Base-by-base conservation (phyloP, 1,140 invertebrate genomes). In the Micrasema longulum region DNA sequence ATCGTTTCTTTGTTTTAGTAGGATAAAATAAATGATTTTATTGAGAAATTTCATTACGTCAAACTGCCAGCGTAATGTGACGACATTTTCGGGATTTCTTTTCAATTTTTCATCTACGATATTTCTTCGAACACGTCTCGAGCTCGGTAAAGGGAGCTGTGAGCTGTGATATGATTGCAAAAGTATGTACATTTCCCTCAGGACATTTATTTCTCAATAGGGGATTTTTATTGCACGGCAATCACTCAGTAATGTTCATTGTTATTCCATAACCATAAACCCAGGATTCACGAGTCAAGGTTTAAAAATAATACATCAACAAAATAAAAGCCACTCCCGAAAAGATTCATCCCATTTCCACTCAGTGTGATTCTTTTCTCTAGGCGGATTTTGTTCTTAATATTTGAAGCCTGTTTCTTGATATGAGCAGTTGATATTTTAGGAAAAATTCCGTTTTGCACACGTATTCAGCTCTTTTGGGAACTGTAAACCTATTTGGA, bases 231-330 rank as follows among this genome's bases (percentile, higher is more conserved):
- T 63, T 64, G 72, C 72, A 47, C 18, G 14, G 68, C 68, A 74
- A 74, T 74, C 72, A 70, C 67, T 74, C 72, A 66, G 73, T 69
- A 65, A 69, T 69, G 65, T 60, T 75, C 69, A 65, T 75, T 69
- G 73, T 71, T 75, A 71, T 75, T 70, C 65, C 65, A 75, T 75
- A 71, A 71, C 69, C 65, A 75, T 72, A 72, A 75, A 65, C 53
- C 69, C 5, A 9, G 22, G 14, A 16, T 22, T 5, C 48, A 52
- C 18, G 26, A 4, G 26, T 31, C 26, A 7, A 31, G 3, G n/a
- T 31, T 41, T 9, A 41, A 38, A 11, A 18, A 22, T n/a, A n/a
- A n/a, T 41, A 38, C 41, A 55, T n/a, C 35, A 23, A 43, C 35
- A 60, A 41, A 60, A 38, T 38, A 12, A 4, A 14, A 23, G 2